Evolutionary conservation across 1,140 invertebrate genomes (phyloP), one percentile per base, ranked within the genome.

Genomic region (Bacillus rossius): DNA sequence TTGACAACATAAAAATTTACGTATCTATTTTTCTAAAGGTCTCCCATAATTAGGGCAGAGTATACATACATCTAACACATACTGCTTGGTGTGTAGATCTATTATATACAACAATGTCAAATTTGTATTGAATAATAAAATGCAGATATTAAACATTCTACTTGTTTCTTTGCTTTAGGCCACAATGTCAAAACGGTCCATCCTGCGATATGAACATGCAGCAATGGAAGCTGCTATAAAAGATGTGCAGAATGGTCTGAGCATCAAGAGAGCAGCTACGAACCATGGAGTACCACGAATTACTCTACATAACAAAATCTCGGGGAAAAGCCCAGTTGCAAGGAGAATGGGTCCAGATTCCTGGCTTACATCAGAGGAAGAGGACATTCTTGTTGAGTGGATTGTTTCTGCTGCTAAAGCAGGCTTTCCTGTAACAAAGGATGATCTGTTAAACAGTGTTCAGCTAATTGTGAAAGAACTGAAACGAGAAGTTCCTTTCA

Each of bases 311-410:
- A 14, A 50, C 26, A 50, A 50, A 50, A 26, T 50, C 2, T 1
- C 14, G 2, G 48, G 1, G n/a, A 50, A 3, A 8, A 23, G 20
- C n/a, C 7, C 48, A 20, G 23, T 19, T 50, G 48, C 1, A 50
- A 2, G n/a, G n/a, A n/a, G n/a, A n/a, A n/a, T n/a, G n/a, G n/a
- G n/a, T n/a, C n/a, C 55, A n/a, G 13, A 49, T 2, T 14, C 37
- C 20, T 4, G 20, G 10, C 8, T 42, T 20, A 55, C 3, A 2
- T 7, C 7, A 22, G 69, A 67, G 65, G 48, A 60, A 47, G 50
- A 61, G 37, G 29, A 34, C 10, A 51, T 71, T 25, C 2, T 25
- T 50, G 59, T 69, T 17, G 54, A 60, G 20, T 74, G 70, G 73
- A 62, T 71, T 23, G 49, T 70, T 26, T 59, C 60, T 37, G 70